Percentiles rank a stretch among this genome's conserved stretches.
phyloP scores from a whole-genome alignment of 2,797 vertebrate species.

The Paramormyrops hopkinsi region DNA sequence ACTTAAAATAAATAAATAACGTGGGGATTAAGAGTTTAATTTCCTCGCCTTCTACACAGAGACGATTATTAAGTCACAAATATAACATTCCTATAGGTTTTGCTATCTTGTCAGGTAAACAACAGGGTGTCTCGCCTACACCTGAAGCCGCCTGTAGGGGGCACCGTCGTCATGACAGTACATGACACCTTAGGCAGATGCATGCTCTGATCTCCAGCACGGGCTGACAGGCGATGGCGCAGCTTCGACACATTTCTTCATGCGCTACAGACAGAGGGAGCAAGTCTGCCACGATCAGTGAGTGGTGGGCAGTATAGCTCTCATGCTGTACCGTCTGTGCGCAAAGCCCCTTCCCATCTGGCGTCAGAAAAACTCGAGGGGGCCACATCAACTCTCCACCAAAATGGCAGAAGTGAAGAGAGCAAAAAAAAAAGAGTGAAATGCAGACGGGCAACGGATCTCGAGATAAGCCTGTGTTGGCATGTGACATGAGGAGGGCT shows the following conservation, averaged over 20 bases:
- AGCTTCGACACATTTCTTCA: neutral
- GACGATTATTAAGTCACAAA: neutral
- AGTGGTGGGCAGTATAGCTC: neutral
- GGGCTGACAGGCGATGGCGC: neutral
- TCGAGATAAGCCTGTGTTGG: conserved; percentile 30
- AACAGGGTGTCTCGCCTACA: neutral
- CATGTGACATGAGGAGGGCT: neutral
- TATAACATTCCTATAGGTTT: neutral
- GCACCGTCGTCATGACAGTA: neutral
- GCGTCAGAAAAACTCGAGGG: neutral
- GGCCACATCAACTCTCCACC: neutral
- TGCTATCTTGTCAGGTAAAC: neutral
- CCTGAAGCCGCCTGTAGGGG: neutral
- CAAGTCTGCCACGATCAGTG: neutral
- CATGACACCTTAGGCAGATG: neutral
- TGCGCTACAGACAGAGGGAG: neutral
- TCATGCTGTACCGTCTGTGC: conserved; percentile 22
- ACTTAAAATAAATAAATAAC: neutral
- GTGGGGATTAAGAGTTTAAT: neutral
- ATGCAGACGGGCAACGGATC: conserved; percentile 48
- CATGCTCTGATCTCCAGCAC: neutral
- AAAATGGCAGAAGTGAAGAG: neutral
- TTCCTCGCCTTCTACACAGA: neutral
- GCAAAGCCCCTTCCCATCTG: conserved; percentile 26
- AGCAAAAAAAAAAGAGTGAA: neutral